Evolutionary conservation across 2,113 vertebrate genomes (phyloP), one percentile per base, ranked within the genome.

Genomic region (Salvelinus sp.): DNA sequence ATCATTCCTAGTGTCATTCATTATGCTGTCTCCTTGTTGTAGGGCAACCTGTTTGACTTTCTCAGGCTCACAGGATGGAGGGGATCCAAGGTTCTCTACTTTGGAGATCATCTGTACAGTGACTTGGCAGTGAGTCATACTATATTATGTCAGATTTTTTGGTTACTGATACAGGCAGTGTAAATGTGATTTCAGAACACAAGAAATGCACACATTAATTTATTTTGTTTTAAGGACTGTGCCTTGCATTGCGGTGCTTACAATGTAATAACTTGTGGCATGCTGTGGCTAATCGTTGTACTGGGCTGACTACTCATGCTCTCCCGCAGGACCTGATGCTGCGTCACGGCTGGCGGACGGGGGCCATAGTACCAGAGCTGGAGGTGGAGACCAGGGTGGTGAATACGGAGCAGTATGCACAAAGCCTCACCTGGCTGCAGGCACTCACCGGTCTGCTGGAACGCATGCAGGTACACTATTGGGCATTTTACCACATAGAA

Each of bases 41-140:
- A 98, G 97, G 97, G 97, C 66, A 98, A 99, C 83, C 90, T 98
- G 72, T 96, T 95, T 75, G 96, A 99, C 79, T 99, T 99, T 76
- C 91, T 98, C 66, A 91, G 94, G 78, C 92, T 99, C 88, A 98
- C 96, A 0, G 96, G 96, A 27, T 99, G 97, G 97, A 91, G 95
- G 13, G 97, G 97, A 0, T 96, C 96, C 64, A 96, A 92, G 0
- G 97, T 99, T 68, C 95, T 99, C 28, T 99, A 99, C 88, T 99
- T 98, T 2, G 97, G 97, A 25, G 97, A 99, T 82, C 97, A 99
- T 87, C 95, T 99, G 60, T 99, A 99, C 85, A 98, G 97, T 0
- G 97, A 99, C 87, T 92, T 99, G 60, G 97, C 97, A 66, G 97
- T 98, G 82, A 96, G 96, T 91, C 16, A 68, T 38, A 38, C 10